These are phyloP conservation scores for Agonum fuliginosum DNA, from an alignment of 2,888 invertebrate species.

Conservation along the genomic window DNA sequence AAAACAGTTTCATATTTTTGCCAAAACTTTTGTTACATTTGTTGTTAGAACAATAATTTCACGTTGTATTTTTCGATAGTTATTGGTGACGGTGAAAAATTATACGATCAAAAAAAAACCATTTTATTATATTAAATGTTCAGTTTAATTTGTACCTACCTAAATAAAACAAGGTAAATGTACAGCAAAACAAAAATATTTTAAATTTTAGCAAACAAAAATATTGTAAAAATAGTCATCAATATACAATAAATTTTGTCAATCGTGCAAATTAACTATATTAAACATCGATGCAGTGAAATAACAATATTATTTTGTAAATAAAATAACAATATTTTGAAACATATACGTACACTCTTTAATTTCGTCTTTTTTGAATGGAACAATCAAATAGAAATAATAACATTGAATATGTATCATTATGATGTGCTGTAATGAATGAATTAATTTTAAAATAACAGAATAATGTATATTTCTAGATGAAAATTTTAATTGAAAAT, in stretches of 20 bases:
- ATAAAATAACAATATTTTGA: not conserved
- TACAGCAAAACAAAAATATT: not conserved
- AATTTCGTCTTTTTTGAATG: not conserved
- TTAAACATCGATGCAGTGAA: not conserved
- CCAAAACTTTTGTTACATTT: too few species aligned
- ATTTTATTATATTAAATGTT: too few species aligned
- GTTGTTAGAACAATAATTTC: too few species aligned
- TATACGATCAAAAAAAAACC: too few species aligned
- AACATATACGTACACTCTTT: not conserved
- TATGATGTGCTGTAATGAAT: not conserved
- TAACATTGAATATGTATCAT: not conserved
- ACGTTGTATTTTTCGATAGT: too few species aligned
- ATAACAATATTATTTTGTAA: not conserved
- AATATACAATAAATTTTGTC: not conserved
- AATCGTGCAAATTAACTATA: not conserved
- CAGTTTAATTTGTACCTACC: too few species aligned
- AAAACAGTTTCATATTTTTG: too few species aligned
- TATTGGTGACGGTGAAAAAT: too few species aligned
- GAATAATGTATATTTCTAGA: constrained; percentile 4
- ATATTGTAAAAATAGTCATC: not conserved
- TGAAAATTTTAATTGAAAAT: constrained; percentile 32
- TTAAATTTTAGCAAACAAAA: not conserved
- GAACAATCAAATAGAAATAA: constrained; percentile 6
- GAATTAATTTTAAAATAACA: constrained; percentile 21
- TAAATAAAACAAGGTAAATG: too few species aligned